Percentiles rank a stretch among this genome's conserved stretches.
Evolutionary conservation across 2,888 invertebrate species (phyloP).

Genomic region (Pseudococcus jackbeardsleyi): DNA sequence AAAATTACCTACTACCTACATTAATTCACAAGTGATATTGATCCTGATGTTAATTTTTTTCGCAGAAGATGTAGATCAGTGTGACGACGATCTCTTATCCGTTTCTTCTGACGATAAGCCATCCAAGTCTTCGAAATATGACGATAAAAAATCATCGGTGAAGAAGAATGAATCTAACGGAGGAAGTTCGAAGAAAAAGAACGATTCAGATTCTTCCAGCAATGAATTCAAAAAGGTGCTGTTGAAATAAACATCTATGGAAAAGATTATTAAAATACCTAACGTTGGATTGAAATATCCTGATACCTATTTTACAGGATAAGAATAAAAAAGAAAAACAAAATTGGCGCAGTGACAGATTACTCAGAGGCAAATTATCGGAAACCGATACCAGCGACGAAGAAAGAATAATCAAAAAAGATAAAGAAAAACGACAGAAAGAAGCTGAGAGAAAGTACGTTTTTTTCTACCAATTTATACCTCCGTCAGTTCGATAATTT

Average conservation of each 20-base stretch:
- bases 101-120: background rate
- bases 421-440: background rate
- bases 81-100: background rate
- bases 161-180: background rate
- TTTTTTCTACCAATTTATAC: background rate
- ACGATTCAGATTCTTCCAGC: background rate
- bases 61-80: background rate
- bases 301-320: background rate
- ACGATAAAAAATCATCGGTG: background rate
- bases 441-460: background rate
- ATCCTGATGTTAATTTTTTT: too few relatives aligned
- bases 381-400: slow-evolving; percentile 63
- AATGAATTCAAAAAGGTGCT: background rate
- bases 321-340: slow-evolving; percentile 28
- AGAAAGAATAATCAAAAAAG: slow-evolving; percentile 15
- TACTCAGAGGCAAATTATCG: slow-evolving; percentile 58
- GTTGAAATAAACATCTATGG: background rate
- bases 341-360: slow-evolving; percentile 47
- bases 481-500: background rate
- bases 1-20: too few relatives aligned
- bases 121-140: background rate
- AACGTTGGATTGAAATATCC: too few relatives aligned
- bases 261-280: too few relatives aligned
- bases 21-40: too few relatives aligned
- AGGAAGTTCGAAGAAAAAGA: background rate